Conservation (phyloP, 2,113 vertebrate species). For the Sigmodon hispidus region DNA sequence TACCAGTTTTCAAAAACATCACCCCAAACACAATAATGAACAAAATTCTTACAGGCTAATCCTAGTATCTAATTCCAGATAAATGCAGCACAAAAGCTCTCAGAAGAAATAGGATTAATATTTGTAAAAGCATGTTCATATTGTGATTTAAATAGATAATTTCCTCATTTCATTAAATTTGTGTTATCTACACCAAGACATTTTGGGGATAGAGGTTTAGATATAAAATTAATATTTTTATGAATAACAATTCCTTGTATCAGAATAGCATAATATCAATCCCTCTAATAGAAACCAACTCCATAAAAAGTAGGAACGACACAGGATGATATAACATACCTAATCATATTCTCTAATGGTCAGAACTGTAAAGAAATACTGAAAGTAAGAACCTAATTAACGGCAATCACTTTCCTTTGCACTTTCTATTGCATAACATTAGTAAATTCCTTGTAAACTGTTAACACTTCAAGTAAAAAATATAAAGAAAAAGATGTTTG, state of each 20-base stretch:
- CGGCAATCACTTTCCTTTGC: not conserved
- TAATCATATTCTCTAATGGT: not conserved
- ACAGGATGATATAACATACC: not conserved
- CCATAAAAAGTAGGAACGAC: not conserved
- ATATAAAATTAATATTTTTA: slow-evolving; percentile 21
- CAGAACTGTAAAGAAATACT: not conserved
- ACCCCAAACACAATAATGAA: not conserved
- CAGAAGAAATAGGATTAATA: slow-evolving; percentile 3
- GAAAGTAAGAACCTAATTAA: not conserved
- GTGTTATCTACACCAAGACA: not conserved
- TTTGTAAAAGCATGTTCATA: not conserved
- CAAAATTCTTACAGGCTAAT: not conserved
- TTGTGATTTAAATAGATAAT: slow-evolving; percentile 30
- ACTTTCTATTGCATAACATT: not conserved
- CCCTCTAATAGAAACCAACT: not conserved
- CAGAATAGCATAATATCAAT: not conserved
- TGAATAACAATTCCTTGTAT: slow-evolving; percentile 17
- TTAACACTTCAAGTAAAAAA: not conserved
- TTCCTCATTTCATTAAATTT: slow-evolving; percentile 46
- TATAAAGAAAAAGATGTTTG: not conserved
- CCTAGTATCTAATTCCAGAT: not conserved
- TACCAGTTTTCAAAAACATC: not conserved
- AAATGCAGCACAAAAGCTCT: not conserved
- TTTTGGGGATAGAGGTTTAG: slow-evolving; percentile 43
- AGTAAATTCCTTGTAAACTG: not conserved